Percentiles rank a stretch among this genome's conserved stretches.
Conservation (phyloP, 1,140 invertebrate species). For the Dendrolimus punctatus region DNA sequence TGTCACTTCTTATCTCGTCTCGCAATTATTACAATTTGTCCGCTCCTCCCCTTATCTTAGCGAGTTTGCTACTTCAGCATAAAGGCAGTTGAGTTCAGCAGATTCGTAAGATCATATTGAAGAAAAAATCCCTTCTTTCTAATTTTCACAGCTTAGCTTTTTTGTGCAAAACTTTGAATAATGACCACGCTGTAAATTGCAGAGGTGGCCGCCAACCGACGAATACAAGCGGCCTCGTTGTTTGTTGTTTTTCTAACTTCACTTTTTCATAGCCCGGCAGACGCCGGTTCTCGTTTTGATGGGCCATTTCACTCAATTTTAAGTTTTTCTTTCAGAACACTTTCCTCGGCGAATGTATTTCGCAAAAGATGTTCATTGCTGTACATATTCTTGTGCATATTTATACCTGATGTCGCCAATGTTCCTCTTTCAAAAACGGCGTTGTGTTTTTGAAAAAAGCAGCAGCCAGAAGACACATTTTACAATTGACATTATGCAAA, state of each 20-base stretch:
- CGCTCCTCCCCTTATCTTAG: constrained; percentile 68
- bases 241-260: constrained; percentile 54
- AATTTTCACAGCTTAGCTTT: constrained; percentile 47
- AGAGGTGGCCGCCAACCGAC: constrained; percentile 45
- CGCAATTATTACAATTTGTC: constrained; percentile 72
- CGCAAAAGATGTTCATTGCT: too few species aligned
- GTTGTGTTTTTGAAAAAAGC: too few species aligned
- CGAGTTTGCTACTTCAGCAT: constrained; percentile 62
- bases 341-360: neutral
- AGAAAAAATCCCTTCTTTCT: constrained; percentile 48
- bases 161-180: constrained; percentile 55
- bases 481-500: too few species aligned
- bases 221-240: constrained; percentile 37
- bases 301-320: constrained; percentile 34
- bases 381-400: too few species aligned
- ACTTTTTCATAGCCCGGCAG: constrained; percentile 37
- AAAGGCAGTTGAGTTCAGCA: constrained; percentile 61
- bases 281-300: constrained; percentile 36
- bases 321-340: constrained; percentile 25
- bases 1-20: constrained; percentile 68
- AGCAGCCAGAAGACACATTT: too few species aligned
- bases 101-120: constrained; percentile 65
- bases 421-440: too few species aligned
- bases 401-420: too few species aligned
- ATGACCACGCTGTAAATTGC: constrained; percentile 53